These are phyloP conservation scores for Ptychochromis oligacanthus DNA, from an alignment of 2,113 vertebrate species.

Conservation along the genomic window DNA sequence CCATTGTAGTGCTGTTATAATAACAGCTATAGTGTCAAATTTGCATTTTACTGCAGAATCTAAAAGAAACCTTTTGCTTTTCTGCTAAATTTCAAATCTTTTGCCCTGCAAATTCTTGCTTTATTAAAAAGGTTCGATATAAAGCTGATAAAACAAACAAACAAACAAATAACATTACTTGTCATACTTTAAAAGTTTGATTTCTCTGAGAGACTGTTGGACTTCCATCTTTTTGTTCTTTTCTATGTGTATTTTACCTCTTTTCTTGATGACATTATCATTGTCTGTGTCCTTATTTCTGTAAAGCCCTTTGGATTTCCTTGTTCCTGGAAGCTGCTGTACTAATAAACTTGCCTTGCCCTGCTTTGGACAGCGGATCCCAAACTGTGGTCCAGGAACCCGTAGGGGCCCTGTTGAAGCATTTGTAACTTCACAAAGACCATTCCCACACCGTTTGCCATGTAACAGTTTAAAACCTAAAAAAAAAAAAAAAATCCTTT, in stretches of 20 bases:
- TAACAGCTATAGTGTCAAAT: not conserved
- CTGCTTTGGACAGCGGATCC: not conserved
- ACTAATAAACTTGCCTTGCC: not conserved
- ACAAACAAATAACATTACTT: accelerated
- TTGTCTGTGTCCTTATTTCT: accelerated
- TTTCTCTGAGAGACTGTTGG: no score
- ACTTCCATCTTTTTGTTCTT: no score
- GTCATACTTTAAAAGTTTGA: no score
- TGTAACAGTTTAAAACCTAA: not conserved
- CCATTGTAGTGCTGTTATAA: not conserved
- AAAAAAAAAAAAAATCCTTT: not conserved
- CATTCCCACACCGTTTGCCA: accelerated
- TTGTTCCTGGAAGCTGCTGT: not conserved
- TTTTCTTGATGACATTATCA: not conserved
- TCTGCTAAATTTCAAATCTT: not conserved
- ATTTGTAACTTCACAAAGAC: not conserved
- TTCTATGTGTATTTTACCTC: not conserved
- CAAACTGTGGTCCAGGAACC: not conserved
- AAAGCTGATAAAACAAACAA: not conserved
- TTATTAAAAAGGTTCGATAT: not conserved
- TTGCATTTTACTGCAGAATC: not conserved
- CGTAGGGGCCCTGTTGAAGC: not conserved
- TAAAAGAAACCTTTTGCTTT: no score
- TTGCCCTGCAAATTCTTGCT: not conserved
- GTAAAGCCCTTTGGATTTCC: not conserved